A percentile compares a stretch with the other conserved stretches of the same genome.
Conservation (phyloP, 2,113 vertebrate genomes). For the Zosterops borbonicus region DNA sequence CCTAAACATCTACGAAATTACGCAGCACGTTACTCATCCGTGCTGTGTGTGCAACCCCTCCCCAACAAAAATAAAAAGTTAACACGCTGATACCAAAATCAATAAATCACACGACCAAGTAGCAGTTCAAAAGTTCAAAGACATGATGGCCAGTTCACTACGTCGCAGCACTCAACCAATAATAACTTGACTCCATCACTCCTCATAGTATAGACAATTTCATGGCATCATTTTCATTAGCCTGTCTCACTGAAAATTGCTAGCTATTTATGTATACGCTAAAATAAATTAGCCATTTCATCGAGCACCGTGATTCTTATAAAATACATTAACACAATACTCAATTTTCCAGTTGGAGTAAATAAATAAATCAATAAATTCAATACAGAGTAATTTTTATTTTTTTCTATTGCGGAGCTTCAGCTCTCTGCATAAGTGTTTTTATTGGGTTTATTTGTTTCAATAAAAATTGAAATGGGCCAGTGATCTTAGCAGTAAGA, state of each 20-base stretch:
- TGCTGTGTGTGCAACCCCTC: background rate
- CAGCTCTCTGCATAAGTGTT: slow-evolving; percentile 76
- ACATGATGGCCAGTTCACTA: slow-evolving; percentile 80
- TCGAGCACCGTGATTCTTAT: slow-evolving; percentile 88
- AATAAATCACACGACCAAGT: slow-evolving; percentile 80
- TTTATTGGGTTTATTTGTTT: slow-evolving; percentile 87
- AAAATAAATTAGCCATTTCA: slow-evolving; percentile 92
- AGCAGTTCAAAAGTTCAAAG: slow-evolving; percentile 88
- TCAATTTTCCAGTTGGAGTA: slow-evolving; percentile 82
- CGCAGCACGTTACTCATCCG: slow-evolving; percentile 37
- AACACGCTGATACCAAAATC: slow-evolving; percentile 75
- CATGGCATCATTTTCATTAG: slow-evolving; percentile 85
- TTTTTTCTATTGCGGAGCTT: slow-evolving; percentile 66
- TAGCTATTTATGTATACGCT: slow-evolving; percentile 93
- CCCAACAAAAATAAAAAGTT: slow-evolving; percentile 66
- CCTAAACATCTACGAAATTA: slow-evolving; percentile 62
- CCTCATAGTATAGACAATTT: slow-evolving; percentile 80
- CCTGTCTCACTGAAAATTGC: slow-evolving; percentile 85
- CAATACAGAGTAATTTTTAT: slow-evolving; percentile 73
- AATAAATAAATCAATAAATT: slow-evolving; percentile 87
- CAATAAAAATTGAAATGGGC: slow-evolving; percentile 82
- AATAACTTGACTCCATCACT: slow-evolving; percentile 80
- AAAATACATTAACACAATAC: slow-evolving; percentile 84
- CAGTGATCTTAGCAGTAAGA: slow-evolving; percentile 67
- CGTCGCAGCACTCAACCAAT: slow-evolving; percentile 76